phyloP scores from a whole-genome alignment of 2,888 invertebrate species.

The Capitulum mitella region DNA sequence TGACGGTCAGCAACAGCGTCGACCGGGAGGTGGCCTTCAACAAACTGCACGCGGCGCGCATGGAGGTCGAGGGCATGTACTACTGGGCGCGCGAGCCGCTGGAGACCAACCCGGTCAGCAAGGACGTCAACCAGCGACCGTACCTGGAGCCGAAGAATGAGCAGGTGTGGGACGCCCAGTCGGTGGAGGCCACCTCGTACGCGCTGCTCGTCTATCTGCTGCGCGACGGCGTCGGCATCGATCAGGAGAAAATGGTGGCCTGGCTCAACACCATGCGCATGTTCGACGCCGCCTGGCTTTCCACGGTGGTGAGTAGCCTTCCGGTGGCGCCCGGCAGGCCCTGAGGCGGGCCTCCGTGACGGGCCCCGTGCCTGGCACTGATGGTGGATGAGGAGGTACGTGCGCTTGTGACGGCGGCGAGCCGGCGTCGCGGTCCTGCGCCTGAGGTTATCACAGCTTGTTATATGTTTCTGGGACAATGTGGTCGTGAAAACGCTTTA shows the following conservation, averaged over 20 bases:
- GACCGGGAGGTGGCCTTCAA: constrained; percentile 44
- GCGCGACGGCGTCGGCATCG: constrained; percentile 37
- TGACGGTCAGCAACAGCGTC: constrained; percentile 44
- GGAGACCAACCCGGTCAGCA: constrained; percentile 33
- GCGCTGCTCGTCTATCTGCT: constrained; percentile 44
- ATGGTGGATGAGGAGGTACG: too few relatives aligned
- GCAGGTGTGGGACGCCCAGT: constrained; percentile 41
- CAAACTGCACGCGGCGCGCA: constrained; percentile 37
- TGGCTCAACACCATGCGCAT: constrained; percentile 41
- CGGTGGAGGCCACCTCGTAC: constrained; percentile 46
- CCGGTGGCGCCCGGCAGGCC: too few relatives aligned
- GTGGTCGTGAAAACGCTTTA: too few relatives aligned
- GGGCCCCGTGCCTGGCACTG: too few relatives aligned
- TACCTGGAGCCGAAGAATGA: constrained; percentile 39
- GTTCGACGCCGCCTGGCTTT: constrained; percentile 39
- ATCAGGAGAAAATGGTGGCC: constrained; percentile 40
- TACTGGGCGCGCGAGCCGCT: constrained; percentile 38
- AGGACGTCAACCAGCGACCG: constrained; percentile 43
- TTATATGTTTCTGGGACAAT: too few relatives aligned
- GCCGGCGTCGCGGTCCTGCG: too few relatives aligned
- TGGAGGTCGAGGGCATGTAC: constrained; percentile 29
- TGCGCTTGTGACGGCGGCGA: too few relatives aligned
- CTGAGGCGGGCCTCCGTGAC: too few relatives aligned
- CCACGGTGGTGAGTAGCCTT: constrained; percentile 38
- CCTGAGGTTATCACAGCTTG: too few relatives aligned